Evolutionary conservation across 35 echinoderm and acorn worm species (phyloP).

Genomic region (Strongylocentrotus purpuratus): DNA sequence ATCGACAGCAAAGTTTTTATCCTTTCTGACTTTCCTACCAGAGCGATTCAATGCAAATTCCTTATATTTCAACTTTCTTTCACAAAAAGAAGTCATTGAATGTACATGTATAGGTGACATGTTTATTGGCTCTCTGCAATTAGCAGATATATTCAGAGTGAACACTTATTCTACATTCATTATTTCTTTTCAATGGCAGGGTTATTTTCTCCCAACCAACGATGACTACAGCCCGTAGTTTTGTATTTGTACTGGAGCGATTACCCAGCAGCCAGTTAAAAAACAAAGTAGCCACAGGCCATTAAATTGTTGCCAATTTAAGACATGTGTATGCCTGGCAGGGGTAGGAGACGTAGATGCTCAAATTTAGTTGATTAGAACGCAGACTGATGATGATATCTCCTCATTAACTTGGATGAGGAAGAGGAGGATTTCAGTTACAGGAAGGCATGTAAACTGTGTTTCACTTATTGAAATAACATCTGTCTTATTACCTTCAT

Average conservation of each 20-base stretch:
- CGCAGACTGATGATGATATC: background rate
- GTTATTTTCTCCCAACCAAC: too few relatives aligned
- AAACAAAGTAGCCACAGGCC: background rate
- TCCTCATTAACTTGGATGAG: background rate
- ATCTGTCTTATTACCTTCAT: slow-evolving; percentile 1
- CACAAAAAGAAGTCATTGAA: too few relatives aligned
- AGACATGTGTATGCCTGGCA: background rate
- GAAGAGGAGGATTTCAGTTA: background rate
- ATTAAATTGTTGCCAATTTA: background rate
- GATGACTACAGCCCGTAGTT: too few relatives aligned
- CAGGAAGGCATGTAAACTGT: background rate
- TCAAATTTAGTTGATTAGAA: background rate
- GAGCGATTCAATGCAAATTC: too few relatives aligned
- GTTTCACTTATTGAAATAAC: background rate
- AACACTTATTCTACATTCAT: too few relatives aligned
- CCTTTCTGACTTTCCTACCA: too few relatives aligned
- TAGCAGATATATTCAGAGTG: too few relatives aligned
- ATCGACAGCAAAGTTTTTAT: too few relatives aligned
- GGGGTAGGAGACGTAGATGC: background rate
- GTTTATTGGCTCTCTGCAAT: too few relatives aligned
- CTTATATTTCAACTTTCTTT: too few relatives aligned
- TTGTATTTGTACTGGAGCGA: background rate
- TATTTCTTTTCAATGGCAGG: too few relatives aligned
- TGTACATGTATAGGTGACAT: too few relatives aligned
- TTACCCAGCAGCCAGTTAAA: background rate